Base-by-base conservation (phyloP, 2,797 vertebrate species). In the Muscicapa striata region DNA sequence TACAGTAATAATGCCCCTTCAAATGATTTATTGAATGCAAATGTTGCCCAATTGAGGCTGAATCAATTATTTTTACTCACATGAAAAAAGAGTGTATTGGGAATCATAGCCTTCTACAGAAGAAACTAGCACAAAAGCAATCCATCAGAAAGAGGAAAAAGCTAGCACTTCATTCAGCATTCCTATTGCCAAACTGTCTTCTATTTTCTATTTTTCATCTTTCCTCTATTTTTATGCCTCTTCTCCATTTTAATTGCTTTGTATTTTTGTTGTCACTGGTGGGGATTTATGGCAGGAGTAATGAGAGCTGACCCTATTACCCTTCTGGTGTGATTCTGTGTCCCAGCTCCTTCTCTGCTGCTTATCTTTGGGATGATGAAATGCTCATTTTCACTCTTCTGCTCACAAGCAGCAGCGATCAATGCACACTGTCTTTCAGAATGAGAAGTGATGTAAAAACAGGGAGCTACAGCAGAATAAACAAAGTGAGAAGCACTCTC, bases 401-500 rank as follows among this genome's bases (percentile, higher is more conserved):
- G 7, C 29, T 24, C 6, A 4, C 11, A n/a, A 87, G 30, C 10
- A 67, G 13, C 38, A 76, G 32, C 27, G 75, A 74, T 45, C 45
- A 68, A 8, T 30, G 18, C 41, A 15, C 14, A 23, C 5, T 12
- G 20, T 22, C 49, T 38, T 74, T 74, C 34, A 61, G 61, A 51
- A 49, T 49, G 14, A 48, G 18, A 48, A 61, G 19, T 23, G 61
- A 26, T 66, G 36, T 20, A 26, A 43, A 74, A 83, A 19, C 40
- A n/a, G 34, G 0, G 14, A 34, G 16, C 62, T 69, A 7, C 10
- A 45, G 10, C n/a, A 59, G 67, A 27, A 40, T 13, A 70, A 66
- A 32, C 4, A 6, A 29, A 20, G 3, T 1, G 52, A 43, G 61
- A 55, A 29, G 6, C 2, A 0, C 14, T 46, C 0, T 41, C 45